Base-by-base conservation (phyloP, 1,140 invertebrate species). In the Zaprionus vittiger region DNA sequence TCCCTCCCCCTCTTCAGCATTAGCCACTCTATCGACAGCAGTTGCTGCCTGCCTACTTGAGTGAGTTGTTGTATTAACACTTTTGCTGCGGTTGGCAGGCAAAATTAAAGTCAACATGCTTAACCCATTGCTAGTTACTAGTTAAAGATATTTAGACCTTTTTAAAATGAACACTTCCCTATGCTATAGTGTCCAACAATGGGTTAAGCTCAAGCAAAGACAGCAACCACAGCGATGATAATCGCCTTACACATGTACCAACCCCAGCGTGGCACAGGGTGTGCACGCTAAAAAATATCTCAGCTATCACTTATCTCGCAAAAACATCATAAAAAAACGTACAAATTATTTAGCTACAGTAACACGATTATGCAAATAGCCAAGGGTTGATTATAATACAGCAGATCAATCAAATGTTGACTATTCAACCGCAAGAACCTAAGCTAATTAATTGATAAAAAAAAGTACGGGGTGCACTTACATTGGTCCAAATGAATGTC, bases 31-130 rank as follows among this genome's bases (percentile, higher is more conserved):
- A 68, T 37, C 56, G 63, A 63, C 44, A 73, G 47, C 65, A 77
- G 78, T 77, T 57, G 69, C 56, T 70, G 73, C 59, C 59, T 6
- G n/a, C 22, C 14, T 28, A 41, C 67, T 68, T 52, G 31, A 71
- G 71, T 65, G 59, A 69, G 63, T 77, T 79, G 80, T 81, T 84
- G 68, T 41, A 74, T 73, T 63, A 83, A 81, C 74, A 72, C 75
- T 71, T 77, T 55, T 44, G 12, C 22, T 38, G 28, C 41, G 34
- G 7, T 22, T 24, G 28, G 15, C 57, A 28, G 57, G 41, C 49
- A 52, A 34, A 26, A 41, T 17, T 34, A 38, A 56, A 73, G 47
- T 17, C 12, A 69, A 28, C 26, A 64, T n/a, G n/a, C 49, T 54
- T 64, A 54, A 49, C 34, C 52, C 31, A 47, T 11, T 57, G 49